Conservation (phyloP, 2,113 vertebrate genomes). For the Sitta europaea region DNA sequence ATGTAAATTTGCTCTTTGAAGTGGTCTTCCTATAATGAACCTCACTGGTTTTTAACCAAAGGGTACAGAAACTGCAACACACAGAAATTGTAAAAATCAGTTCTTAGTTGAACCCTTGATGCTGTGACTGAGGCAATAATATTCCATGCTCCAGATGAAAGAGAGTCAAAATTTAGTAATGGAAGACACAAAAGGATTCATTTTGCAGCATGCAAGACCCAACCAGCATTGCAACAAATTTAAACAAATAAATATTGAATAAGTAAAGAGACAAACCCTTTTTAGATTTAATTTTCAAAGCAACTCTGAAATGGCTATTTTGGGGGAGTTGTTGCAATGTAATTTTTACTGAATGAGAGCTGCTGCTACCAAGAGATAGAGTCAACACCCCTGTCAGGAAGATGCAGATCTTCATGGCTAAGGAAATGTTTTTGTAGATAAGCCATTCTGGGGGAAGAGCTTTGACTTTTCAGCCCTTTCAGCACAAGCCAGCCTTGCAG, state of each 20-base stretch:
- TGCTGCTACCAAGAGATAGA: neutral
- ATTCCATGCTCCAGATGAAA: neutral
- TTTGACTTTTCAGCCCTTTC: neutral
- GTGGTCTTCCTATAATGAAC: neutral
- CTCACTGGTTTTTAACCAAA: neutral
- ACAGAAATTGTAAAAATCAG: neutral
- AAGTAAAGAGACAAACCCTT: neutral
- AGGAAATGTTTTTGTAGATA: neutral
- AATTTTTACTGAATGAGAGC: neutral
- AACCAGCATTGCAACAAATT: neutral
- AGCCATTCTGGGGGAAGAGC: neutral
- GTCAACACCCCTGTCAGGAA: neutral
- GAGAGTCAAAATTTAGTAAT: neutral
- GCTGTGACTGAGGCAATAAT: neutral
- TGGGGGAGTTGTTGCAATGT: neutral
- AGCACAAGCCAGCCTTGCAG: neutral
- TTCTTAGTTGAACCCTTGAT: neutral
- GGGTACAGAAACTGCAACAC: neutral
- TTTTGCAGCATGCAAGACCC: neutral
- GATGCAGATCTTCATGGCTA: neutral
- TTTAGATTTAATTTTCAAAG: neutral
- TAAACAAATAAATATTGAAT: neutral
- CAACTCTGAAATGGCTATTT: neutral
- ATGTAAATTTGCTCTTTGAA: constrained; percentile 10
- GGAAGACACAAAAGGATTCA: neutral